These are phyloP conservation scores for Chamaetylas fuelleborni DNA, from an alignment of 2,113 vertebrate species.

Conservation along the genomic window DNA sequence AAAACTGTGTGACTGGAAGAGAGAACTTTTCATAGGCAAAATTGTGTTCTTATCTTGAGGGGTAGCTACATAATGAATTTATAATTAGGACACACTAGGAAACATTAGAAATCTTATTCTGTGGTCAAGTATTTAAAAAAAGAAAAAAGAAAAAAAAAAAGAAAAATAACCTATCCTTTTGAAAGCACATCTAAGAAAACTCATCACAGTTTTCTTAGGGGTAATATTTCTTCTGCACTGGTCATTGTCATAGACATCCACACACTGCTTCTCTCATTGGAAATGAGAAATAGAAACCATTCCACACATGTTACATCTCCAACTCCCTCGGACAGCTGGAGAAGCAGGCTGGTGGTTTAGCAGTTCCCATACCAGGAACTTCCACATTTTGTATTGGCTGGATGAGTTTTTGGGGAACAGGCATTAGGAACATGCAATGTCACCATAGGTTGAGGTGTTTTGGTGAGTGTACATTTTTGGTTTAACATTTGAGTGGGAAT, in stretches of 20 bases:
- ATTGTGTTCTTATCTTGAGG: fast-evolving
- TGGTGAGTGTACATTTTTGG: background rate
- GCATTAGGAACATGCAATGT: background rate
- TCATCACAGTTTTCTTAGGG: background rate
- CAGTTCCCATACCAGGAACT: background rate
- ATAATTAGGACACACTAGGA: background rate
- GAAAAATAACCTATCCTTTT: background rate
- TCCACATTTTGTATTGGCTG: background rate
- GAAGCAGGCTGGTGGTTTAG: background rate
- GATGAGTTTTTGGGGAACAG: background rate
- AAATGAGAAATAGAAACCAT: background rate
- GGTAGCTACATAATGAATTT: too few species aligned
- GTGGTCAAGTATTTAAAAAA: background rate
- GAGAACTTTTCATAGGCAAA: background rate
- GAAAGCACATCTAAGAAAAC: background rate
- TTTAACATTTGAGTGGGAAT: background rate
- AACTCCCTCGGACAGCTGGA: background rate
- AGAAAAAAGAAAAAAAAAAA: background rate
- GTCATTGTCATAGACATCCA: background rate
- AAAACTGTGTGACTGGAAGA: background rate
- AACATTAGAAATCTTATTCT: background rate
- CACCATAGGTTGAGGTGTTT: background rate
- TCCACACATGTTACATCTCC: background rate
- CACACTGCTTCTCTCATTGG: background rate
- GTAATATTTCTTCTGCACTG: background rate